Evolutionary conservation across 1,140 invertebrate genomes (phyloP), one percentile per base, ranked within the genome.

Genomic region (Cydia amplana): DNA sequence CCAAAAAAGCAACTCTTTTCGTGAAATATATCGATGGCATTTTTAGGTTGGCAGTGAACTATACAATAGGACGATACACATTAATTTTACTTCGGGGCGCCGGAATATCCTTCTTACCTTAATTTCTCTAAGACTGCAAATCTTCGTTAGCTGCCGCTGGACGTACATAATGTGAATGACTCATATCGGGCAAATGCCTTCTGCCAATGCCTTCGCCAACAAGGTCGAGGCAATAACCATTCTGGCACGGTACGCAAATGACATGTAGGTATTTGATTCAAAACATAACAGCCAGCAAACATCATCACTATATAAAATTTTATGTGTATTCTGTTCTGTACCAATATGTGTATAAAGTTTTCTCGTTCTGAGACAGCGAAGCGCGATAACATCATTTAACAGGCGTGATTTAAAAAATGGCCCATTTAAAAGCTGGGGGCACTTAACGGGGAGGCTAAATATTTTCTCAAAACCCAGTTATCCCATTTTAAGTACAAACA

Each of bases 401-500:
- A 40, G n/a, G 36, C 16, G 36, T 70, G 65, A 70, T 70, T 70
- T 43, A 70, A 18, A 40, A 70, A 70, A 67, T 25, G 12, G 14
- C 64, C 25, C 2, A 7, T 36, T 36, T 70, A 18, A 43, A 70
- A 70, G 65, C 4, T 32, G 65, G 65, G 16, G 32, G n/a, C 36
- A 70, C 65, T 70, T 70, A 70, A 70, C 32, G 32, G 36, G 9
- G 16, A 40, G 65, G 36, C 65, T 28, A 43, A 70, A 70, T 70
- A 70, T 70, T 36, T 70, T 70, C 16, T 40, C 65, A 40, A 70
- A 67, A 70, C n/a, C 20, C 36, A 70, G 65, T 43, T 70, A 70
- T 70, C 65, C 65, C 28, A 70, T 70, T 18, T 40, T 70, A 40
- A 32, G 36, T 70, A 70, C 65, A 70, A 70, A 70, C 65, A 67